Evolutionary conservation across 1,140 invertebrate species (phyloP), one percentile per base, ranked within the genome.

Genomic region (Anadara kagoshimensis): DNA sequence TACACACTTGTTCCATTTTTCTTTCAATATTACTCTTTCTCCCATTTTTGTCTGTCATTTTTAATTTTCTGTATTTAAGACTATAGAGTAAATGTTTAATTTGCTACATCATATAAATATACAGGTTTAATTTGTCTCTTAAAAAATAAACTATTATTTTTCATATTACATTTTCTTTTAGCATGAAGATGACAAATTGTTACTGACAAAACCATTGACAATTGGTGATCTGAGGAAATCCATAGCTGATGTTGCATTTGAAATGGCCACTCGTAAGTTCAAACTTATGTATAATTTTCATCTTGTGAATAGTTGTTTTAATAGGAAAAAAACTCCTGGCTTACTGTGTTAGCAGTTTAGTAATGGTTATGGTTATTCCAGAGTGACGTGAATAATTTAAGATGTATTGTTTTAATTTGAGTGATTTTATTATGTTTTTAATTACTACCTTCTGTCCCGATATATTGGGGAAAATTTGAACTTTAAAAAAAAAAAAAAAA

Each of bases 191-290:
- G 81, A 87, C 24, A 79, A 84, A 29, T 79, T 84, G 22, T 70
- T 80, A 22, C 57, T 73, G 24, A 41, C 76, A 26, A 78, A 81
- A 49, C 71, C 70, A 7, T 63, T 88, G 64, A 87, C 85, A 16
- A 76, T 88, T 64, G 72, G 85, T 59, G 86, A 87, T 65, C 70
- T 88, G 3, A 74, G 79, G n/a, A 81, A 81, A 66, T 88, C 86
- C 2, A 74, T 87, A 24, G 78, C 81, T 22, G 68, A 62, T 51
- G 87, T 88, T 24, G 86, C 80, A 8, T 71, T 79, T 58, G 87
- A 88, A 70, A 78, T 84, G 72, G 83, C 86, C 49, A 69, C 79
- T 45, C 72, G 87, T 88, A 83, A 76, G 85, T 81, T n/a, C 44
- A 56, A 18, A 18, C 22, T 68, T 44, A 36, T 51, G 29, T 7